These are phyloP conservation scores for Phania funesta DNA, from an alignment of 2,888 invertebrate species.

Conservation along the genomic window DNA sequence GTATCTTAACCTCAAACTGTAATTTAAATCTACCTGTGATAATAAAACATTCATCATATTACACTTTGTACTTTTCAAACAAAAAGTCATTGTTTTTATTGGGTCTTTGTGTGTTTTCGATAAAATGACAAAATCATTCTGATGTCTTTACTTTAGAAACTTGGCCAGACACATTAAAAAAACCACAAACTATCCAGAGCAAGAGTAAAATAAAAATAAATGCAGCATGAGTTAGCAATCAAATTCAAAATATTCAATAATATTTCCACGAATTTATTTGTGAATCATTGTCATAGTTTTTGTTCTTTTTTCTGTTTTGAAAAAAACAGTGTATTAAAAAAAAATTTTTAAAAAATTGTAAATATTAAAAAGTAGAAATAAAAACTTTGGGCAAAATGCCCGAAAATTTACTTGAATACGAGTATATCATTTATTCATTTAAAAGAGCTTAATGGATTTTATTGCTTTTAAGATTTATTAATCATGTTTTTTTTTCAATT, in stretches of 20 bases:
- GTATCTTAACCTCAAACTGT: conserved; percentile 53
- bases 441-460: background rate
- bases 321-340: background rate
- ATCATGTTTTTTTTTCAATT: background rate
- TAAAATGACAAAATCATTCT: conserved; percentile 38
- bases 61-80: conserved; percentile 9
- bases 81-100: conserved; percentile 37
- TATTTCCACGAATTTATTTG: conserved; percentile 46
- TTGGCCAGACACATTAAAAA: conserved; percentile 26
- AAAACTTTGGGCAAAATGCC: background rate
- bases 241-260: conserved; percentile 46
- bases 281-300: conserved; percentile 45
- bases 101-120: conserved; percentile 10
- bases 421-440: background rate
- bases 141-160: conserved; percentile 15
- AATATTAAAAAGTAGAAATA: background rate
- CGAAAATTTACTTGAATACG: too few relatives aligned
- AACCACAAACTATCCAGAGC: conserved; percentile 29
- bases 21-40: conserved; percentile 52
- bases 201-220: conserved; percentile 10
- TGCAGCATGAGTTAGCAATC: conserved; percentile 25
- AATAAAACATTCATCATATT: conserved; percentile 29
- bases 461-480: background rate
- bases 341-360: too few relatives aligned
- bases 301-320: too few relatives aligned